A percentile compares a stretch with the other conserved stretches of the same genome.
phyloP scores from a whole-genome alignment of 2,113 vertebrate genomes.

The Myodes glareolus region DNA sequence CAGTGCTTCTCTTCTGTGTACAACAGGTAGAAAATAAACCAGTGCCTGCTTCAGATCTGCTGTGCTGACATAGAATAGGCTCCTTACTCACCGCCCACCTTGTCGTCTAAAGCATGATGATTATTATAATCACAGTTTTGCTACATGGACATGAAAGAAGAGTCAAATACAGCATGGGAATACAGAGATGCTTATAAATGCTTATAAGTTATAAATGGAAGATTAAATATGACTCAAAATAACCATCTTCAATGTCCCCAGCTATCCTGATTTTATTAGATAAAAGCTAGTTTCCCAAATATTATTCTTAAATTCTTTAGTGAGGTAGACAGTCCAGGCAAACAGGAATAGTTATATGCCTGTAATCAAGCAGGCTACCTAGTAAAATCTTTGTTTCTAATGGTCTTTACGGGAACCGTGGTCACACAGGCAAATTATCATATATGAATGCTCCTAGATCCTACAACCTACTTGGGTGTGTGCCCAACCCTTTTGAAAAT shows the following conservation, averaged over 20 bases:
- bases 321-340: neutral
- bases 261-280: neutral
- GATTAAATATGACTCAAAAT: conserved; percentile 43
- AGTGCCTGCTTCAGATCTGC: neutral
- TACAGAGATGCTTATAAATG: conserved; percentile 34
- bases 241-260: neutral
- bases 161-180: neutral
- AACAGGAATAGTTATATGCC: neutral
- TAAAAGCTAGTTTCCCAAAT: conserved; percentile 49
- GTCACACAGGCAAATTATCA: neutral
- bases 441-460: neutral
- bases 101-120: conserved; percentile 46
- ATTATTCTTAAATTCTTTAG: conserved; percentile 44
- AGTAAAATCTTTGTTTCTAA: conserved; percentile 27
- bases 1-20: conserved; percentile 10
- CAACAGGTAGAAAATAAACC: neutral
- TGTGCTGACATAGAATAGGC: neutral
- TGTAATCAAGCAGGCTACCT: conserved; percentile 16
- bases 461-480: neutral
- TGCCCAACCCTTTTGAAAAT: neutral
- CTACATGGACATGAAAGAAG: conserved; percentile 10
- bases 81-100: neutral
- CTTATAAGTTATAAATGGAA: conserved; percentile 10
- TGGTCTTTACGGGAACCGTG: neutral
- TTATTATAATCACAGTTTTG: conserved; percentile 47